Evolutionary conservation across 2,113 vertebrate genomes (phyloP), one percentile per base, ranked within the genome.

Genomic region (cattle (Bos taurus)): DNA sequence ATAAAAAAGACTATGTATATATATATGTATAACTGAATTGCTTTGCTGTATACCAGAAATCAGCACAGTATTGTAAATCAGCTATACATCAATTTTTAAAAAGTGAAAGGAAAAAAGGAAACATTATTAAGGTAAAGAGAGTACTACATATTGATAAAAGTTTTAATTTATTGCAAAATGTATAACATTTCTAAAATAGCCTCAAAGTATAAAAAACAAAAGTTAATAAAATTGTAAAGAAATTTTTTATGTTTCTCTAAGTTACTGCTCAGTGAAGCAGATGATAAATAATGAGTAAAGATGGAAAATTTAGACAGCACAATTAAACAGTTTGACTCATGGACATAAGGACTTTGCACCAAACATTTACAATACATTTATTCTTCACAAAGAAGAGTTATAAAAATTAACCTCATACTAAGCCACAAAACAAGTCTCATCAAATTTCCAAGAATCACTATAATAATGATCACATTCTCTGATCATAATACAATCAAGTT

Each of bases 401-500:
- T 28, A 86, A 97, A 96, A 96, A 78, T 88, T 96, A n/a, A 80
- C 88, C 12, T 94, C 85, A 96, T 64, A n/a, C 30, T 86, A 92
- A 56, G 28, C 30, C 67, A 84, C 67, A 94, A 96, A 96, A 90
- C 84, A 94, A 91, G 36, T 86, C 77, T 97, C 40, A 95, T 40
- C 43, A 95, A 46, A 91, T 93, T 97, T 97, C 91, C 83, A 94
- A 62, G 91, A 97, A 96, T 90, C 85, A 92, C 40, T 94, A 26
- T 94, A 92, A 94, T 92, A 95, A 93, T 94, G 88, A 83, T 78
- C 67, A 90, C 5, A 62, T 57, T 97, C 46, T 97, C 28, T 94
- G 33, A 95, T 96, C 57, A 93, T 36, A 85, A 60, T 94, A 59
- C 33, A 98, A 94, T 98, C 95, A 89, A 95, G 90, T 92, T 96